phyloP scores from a whole-genome alignment of 1,140 invertebrate genomes.

The Drosophila rufa region DNA sequence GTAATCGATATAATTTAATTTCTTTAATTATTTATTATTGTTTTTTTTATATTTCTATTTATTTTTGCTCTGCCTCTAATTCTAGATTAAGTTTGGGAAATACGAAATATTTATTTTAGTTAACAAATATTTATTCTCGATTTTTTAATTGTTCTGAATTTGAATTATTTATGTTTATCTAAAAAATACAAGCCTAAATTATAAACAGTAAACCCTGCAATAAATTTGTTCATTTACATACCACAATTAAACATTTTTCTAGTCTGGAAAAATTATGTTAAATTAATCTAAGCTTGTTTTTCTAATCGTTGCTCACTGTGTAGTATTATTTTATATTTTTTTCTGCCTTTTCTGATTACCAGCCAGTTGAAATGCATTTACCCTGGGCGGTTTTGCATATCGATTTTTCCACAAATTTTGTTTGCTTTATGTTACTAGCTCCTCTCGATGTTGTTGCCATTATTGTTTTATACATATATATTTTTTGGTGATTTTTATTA shows the following conservation, averaged over 20 bases:
- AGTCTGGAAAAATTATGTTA: background rate
- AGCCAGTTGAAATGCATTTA: slow-evolving; percentile 66
- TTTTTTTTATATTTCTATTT: too few relatives aligned
- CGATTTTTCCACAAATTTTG: slow-evolving; percentile 74
- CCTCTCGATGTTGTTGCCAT: slow-evolving; percentile 18
- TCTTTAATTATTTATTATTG: too few relatives aligned
- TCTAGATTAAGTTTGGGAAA: too few relatives aligned
- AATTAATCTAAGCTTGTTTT: background rate
- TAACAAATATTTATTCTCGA: too few relatives aligned
- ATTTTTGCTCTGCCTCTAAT: too few relatives aligned
- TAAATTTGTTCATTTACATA: background rate
- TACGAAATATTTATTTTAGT: too few relatives aligned
- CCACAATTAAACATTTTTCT: too few relatives aligned
- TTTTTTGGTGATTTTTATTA: slow-evolving; percentile 62
- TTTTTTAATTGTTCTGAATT: too few relatives aligned
- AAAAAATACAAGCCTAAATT: too few relatives aligned
- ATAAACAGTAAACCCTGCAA: too few relatives aligned
- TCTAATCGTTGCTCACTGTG: background rate
- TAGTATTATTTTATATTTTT: slow-evolving; percentile 41
- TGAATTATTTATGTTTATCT: too few relatives aligned
- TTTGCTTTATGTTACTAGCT: slow-evolving; percentile 55
- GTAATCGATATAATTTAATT: too few relatives aligned
- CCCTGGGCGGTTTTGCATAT: slow-evolving; percentile 56
- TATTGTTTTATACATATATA: slow-evolving; percentile 31
- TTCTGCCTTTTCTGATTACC: slow-evolving; percentile 24